Evolutionary conservation across 92 coral and sea anemone genomes (phyloP), one percentile per base, ranked within the genome.

Genomic region (Porites evermanni): DNA sequence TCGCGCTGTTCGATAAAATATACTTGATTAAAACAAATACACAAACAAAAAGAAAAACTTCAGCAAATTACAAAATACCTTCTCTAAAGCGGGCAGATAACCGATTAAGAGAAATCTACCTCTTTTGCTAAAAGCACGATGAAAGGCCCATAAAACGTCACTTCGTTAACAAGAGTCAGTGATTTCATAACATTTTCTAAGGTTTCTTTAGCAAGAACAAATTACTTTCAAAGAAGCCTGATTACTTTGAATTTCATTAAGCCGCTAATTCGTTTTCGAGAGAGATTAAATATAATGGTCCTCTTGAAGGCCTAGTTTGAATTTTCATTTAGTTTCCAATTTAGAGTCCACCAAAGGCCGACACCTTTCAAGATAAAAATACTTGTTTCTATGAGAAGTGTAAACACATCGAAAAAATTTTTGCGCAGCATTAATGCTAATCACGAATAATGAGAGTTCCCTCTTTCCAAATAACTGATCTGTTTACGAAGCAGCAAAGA

Each of bases 231-330:
- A 2, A 21, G 47, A 76, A 56, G 32, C 24, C 54, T 23, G 8
- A 76, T 59, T 3, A 26, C 50, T 59, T 59, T 76, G 19, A 18
- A 76, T 18, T 26, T 23, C 12, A 64, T 23, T 56, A 2, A 67
- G 72, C 50, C 51, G 44, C 72, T 67, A 21, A 67, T 67, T 67
- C 72, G 51, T 67, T 67, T 67, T 24, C 72, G 17, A 67, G 72
- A 23, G 16, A 23, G 1, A 67, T 20, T 67, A 10, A 67, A 67
- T 24, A 2, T 21, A 67, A 67, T 19, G 38, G 72, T 23, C 38
- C 50, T 24, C 47, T 38, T 4, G 47, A 38, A 24, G 38, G 38
- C 12, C 12, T 21, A 11, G 12, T 24, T 19, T 23, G 13, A 67
- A 10, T 26, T 12, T 23, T 23, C 12, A 23, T 19, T 67, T 67